phyloP scores from a whole-genome alignment of 2,888 invertebrate genomes.

The Electrophaes corylata region DNA sequence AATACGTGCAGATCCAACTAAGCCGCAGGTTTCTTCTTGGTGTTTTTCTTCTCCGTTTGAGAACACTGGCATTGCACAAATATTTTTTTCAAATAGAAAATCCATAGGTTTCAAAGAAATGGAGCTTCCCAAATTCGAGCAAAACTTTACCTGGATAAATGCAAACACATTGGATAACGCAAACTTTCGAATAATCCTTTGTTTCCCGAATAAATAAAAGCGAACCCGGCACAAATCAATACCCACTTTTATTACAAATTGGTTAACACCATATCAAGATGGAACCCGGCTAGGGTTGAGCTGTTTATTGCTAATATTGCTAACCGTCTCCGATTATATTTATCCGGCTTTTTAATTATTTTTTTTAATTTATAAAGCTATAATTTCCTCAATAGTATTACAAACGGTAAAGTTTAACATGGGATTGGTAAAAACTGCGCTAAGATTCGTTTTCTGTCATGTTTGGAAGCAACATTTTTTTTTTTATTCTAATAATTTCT shows the following conservation, averaged over 20 bases:
- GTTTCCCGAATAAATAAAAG: slow-evolving; percentile 26
- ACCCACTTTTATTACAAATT: slow-evolving; percentile 41
- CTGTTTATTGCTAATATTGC: too few species aligned
- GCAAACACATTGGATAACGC: slow-evolving; percentile 16
- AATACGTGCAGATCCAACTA: too few species aligned
- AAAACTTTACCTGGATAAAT: slow-evolving; percentile 9
- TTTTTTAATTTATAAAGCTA: too few species aligned
- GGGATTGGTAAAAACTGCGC: too few species aligned
- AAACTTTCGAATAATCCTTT: slow-evolving; percentile 25
- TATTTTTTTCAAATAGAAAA: neutral
- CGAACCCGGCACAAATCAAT: slow-evolving; percentile 37
- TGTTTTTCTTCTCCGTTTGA: too few species aligned
- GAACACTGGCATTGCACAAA: neutral
- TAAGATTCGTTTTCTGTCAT: too few species aligned
- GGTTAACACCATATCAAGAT: slow-evolving; percentile 38
- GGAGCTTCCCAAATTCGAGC: slow-evolving; percentile 8
- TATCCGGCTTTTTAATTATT: neutral
- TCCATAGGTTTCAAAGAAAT: too few species aligned
- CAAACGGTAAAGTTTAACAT: too few species aligned
- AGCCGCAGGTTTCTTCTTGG: too few species aligned
- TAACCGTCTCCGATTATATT: neutral
- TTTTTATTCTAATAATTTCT: too few species aligned
- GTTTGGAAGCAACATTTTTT: too few species aligned
- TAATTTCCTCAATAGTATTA: too few species aligned
- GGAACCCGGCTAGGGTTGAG: neutral